Evolutionary conservation across 1,140 invertebrate species (phyloP).

Genomic region (Saccostrea cuccullata): DNA sequence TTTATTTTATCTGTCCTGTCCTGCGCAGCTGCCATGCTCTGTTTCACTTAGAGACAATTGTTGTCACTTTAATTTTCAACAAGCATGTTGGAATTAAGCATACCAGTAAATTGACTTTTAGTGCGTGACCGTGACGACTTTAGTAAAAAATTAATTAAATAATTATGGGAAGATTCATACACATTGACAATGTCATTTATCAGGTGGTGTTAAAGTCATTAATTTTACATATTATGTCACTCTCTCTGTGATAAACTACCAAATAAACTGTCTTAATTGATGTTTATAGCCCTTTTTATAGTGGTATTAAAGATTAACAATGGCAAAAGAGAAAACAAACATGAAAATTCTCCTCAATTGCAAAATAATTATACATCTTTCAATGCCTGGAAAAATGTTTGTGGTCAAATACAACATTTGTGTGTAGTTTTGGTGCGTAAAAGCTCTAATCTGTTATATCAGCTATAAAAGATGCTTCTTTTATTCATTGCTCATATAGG

Average conservation of each 20-base stretch:
- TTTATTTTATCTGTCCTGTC: neutral
- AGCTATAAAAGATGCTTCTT: no score
- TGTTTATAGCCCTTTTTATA: neutral
- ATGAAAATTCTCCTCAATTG: neutral
- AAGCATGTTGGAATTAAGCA: neutral
- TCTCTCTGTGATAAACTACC: neutral
- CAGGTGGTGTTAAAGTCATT: neutral
- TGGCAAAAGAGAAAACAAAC: neutral
- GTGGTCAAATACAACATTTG: no score
- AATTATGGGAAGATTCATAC: neutral
- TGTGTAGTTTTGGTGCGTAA: no score
- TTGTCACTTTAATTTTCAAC: neutral
- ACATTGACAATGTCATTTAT: constrained; percentile 15
- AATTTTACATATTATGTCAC: constrained; percentile 4
- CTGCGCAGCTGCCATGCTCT: neutral
- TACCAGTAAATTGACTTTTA: neutral
- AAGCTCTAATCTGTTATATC: no score
- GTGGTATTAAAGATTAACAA: neutral
- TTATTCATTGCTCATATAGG: no score
- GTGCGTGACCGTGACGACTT: neutral
- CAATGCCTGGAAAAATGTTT: no score
- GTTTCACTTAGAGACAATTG: neutral
- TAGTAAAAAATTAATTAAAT: neutral
- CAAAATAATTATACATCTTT: no score
- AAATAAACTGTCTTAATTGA: neutral